Conservation (phyloP, 2,888 invertebrate species). For the Alsophila aescularia region DNA sequence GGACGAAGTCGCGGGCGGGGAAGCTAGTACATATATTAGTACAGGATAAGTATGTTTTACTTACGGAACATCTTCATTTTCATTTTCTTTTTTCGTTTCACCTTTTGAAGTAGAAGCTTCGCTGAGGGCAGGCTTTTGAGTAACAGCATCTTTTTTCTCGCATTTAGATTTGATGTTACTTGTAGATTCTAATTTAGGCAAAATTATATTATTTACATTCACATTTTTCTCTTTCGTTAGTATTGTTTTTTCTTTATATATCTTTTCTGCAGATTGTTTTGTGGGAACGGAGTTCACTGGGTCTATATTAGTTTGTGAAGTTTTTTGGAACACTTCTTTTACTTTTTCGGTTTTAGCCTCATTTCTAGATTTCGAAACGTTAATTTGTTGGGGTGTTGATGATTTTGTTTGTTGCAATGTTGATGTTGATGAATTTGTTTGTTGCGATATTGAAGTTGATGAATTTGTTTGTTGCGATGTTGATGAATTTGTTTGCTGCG, state of each 20-base stretch:
- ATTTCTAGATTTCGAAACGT: constrained; percentile 6
- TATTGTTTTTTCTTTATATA: neutral
- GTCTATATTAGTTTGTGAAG: constrained; percentile 2
- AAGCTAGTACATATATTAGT: too few relatives aligned
- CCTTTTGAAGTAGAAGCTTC: constrained; percentile 41
- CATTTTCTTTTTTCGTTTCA: constrained; percentile 26
- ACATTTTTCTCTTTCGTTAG: neutral
- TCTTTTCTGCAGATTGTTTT: neutral
- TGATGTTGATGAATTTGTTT: too few relatives aligned
- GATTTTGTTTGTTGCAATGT: too few relatives aligned
- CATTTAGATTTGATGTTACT: constrained; percentile 1
- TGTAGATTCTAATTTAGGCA: constrained; percentile 14
- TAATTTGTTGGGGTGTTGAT: constrained; percentile 9
- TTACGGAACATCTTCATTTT: constrained; percentile 53
- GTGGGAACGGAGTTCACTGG: neutral
- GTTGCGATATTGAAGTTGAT: too few relatives aligned
- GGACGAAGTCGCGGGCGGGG: too few relatives aligned
- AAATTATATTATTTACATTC: neutral
- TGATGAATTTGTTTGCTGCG: too few relatives aligned
- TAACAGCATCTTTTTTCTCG: constrained; percentile 20
- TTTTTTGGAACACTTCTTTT: constrained; percentile 5
- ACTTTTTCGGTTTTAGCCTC: constrained; percentile 15
- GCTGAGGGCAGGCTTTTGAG: constrained; percentile 10
- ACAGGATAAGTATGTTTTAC: too few relatives aligned
- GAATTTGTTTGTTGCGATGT: constrained; percentile 1